Base-by-base conservation (phyloP, 2,113 vertebrate genomes). In the Eulacestoma nigropectus region DNA sequence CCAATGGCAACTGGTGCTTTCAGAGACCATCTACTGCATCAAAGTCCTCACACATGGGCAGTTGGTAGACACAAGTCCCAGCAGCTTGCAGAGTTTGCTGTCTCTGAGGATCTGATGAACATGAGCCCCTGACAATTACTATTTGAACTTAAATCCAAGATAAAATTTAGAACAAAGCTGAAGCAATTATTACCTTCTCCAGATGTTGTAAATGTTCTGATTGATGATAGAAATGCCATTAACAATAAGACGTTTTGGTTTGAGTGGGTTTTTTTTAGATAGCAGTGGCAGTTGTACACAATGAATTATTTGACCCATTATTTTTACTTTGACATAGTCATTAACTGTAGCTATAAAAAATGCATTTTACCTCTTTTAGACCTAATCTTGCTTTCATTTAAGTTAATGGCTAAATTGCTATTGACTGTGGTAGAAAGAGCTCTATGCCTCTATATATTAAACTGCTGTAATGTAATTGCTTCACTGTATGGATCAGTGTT, bases 371-470 rank as follows among this genome's bases (percentile, higher is more conserved):
- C 49, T 96, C 44, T 55, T 93, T 85, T 70, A 68, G 60, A 85
- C 37, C 64, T 84, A 74, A 90, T 92, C 69, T 94, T 81, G 18
- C 80, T 95, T 94, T 93, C 73, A 84, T 96, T 89, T 95, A 74
- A 84, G 83, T 92, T 96, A 92, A 96, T 95, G 60, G 44, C 60
- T 92, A 90, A 95, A 96, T 81, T 89, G 56, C 69, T 93, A 56
- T 86, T 86, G 95, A 84, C 79, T 84, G 29, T 86, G 49, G 29
- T 84, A 39, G 44, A 72, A 92, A 74, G 47, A 92, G 55, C 35
- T 94, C 60, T 90, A 30, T 85, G 46, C 33, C 69, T 65, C 72
- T 86, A 41, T 88, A 70, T 78, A 69, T 93, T 95, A 92, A 92
- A 92, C 79, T 64, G 47, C 73, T 81, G 64, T 78, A 92, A 74